Conservation (phyloP, 2,888 invertebrate species). For the Sepiola atlantica region DNA sequence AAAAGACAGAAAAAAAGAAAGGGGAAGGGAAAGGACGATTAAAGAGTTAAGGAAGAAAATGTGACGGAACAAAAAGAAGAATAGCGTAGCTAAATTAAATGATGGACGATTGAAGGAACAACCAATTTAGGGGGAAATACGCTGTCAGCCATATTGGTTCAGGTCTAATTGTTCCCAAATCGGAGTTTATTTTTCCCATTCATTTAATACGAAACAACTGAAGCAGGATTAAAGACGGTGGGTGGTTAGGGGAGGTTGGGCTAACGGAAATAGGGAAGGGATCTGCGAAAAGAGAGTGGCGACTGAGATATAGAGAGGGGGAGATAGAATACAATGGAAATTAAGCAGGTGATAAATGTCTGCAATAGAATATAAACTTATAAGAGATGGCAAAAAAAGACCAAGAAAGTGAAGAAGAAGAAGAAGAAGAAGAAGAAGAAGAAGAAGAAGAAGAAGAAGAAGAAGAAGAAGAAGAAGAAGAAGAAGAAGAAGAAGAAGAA, state of each 20-base stretch:
- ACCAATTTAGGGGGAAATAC: not conserved
- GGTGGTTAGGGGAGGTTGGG: not conserved
- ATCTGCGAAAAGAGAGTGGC: not conserved
- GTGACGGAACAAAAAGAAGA: not conserved
- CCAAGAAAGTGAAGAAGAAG: not conserved
- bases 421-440: not conserved
- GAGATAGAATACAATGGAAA: not conserved
- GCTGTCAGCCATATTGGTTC: conserved; percentile 32
- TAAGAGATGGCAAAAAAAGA: not conserved
- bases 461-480: not conserved
- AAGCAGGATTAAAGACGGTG: not conserved
- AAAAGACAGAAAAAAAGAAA: too few relatives aligned
- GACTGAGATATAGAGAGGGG: not conserved
- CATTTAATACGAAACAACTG: not conserved
- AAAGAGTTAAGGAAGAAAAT: not conserved
- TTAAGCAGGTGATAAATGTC: not conserved
- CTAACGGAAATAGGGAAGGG: not conserved
- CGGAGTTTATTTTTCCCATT: conserved; percentile 32
- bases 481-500: not conserved
- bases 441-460: not conserved
- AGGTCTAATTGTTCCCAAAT: conserved; percentile 6
- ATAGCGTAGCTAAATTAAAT: conserved; percentile 32
- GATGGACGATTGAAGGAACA: conserved; percentile 13
- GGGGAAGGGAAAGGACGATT: not conserved
- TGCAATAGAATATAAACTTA: too few relatives aligned